Percentiles rank a stretch among this genome's conserved stretches.
phyloP scores from a whole-genome alignment of 2,113 vertebrate genomes.

The Gopherus evgoodei region DNA sequence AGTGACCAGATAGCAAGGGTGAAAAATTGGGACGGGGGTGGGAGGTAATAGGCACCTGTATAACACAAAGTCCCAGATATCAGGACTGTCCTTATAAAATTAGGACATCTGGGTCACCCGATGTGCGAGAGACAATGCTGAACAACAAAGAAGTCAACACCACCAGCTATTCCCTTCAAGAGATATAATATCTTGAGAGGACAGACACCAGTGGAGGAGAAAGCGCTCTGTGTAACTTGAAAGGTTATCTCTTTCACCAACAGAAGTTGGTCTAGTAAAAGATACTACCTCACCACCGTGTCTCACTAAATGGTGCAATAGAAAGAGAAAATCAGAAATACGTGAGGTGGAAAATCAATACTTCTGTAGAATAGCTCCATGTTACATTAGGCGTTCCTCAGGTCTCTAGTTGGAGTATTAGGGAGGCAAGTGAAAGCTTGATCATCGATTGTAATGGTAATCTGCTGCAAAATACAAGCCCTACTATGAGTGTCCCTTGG shows the following conservation, averaged over 20 bases:
- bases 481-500: neutral
- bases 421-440: constrained; percentile 36
- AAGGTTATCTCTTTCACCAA: too few species aligned
- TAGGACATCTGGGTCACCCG: too few species aligned
- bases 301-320: neutral
- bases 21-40: too few species aligned
- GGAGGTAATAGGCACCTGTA: too few species aligned
- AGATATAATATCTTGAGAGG: neutral
- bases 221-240: too few species aligned
- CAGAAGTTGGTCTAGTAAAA: too few species aligned
- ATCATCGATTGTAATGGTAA: constrained; percentile 45
- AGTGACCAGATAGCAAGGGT: too few species aligned
- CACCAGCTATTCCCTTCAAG: neutral
- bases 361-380: constrained; percentile 7
- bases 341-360: neutral
- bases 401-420: neutral
- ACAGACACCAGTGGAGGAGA: accelerated
- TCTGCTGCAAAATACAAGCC: neutral
- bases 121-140: neutral
- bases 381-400: constrained; percentile 9
- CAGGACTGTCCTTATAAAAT: too few species aligned
- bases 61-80: too few species aligned
- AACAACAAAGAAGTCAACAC: neutral
- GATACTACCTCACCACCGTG: too few species aligned
- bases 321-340: constrained; percentile 29